Percentiles rank a stretch among this genome's conserved stretches.
phyloP scores from a whole-genome alignment of 2,888 invertebrate species.

The Acanthacorydalis orientalis region DNA sequence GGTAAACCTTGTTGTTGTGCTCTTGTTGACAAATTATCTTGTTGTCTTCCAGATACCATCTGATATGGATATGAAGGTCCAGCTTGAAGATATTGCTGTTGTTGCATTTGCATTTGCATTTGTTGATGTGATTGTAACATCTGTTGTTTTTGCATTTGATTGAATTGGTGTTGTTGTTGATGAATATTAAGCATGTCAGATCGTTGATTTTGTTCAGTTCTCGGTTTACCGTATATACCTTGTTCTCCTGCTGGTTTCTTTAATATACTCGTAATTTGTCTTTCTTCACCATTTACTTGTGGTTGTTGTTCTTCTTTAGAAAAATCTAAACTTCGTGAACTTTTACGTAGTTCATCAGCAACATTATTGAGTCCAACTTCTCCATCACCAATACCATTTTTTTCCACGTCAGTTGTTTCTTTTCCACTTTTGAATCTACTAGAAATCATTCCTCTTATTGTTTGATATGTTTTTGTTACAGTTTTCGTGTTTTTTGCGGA shows the following conservation, averaged over 20 bases:
- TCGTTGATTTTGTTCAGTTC: conserved; percentile 31
- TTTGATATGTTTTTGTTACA: conserved; percentile 65
- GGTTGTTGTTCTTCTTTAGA: not conserved
- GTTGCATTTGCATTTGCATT: conserved; percentile 21
- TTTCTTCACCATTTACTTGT: conserved; percentile 22
- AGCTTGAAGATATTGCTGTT: conserved; percentile 27
- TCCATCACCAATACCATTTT: conserved; percentile 24
- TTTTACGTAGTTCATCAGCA: conserved; percentile 37
- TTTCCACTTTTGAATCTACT: conserved; percentile 54
- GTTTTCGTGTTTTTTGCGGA: conserved; percentile 32
- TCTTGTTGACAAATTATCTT: conserved; percentile 16
- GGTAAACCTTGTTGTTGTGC: conserved; percentile 20
- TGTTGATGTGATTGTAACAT: conserved; percentile 24
- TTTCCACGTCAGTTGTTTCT: conserved; percentile 34
- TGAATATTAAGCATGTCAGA: conserved; percentile 6
- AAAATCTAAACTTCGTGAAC: conserved; percentile 21
- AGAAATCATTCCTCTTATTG: conserved; percentile 69
- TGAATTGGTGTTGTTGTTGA: conserved; percentile 21
- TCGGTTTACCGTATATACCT: conserved; percentile 42
- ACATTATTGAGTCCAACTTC: conserved; percentile 39
- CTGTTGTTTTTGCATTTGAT: conserved; percentile 15
- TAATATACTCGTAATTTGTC: conserved; percentile 11
- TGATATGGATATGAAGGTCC: conserved; percentile 13
- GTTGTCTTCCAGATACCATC: conserved; percentile 27
- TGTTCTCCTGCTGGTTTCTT: conserved; percentile 35